Percentiles rank a stretch among this genome's conserved stretches.
Evolutionary conservation across 2,888 invertebrate genomes (phyloP).

Genomic region (Zaprionus obscuricornis): DNA sequence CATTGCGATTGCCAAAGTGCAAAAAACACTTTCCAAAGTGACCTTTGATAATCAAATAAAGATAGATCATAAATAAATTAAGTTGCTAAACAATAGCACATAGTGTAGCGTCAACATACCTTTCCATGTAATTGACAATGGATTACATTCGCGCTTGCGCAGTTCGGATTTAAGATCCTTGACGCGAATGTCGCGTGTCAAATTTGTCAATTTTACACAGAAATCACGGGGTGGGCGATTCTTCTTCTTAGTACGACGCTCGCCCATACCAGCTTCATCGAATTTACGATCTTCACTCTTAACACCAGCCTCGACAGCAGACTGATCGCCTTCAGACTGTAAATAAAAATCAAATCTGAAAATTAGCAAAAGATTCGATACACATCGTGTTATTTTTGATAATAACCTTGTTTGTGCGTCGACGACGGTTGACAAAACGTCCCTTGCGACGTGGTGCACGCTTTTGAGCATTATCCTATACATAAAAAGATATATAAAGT

Average conservation of each 20-base stretch:
- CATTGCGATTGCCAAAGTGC: constrained; percentile 89
- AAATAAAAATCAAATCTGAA: background rate
- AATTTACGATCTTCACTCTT: constrained; percentile 80
- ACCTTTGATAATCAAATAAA: constrained; percentile 83
- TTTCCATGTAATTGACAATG: constrained; percentile 90
- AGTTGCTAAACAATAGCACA: background rate
- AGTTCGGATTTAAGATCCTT: constrained; percentile 90
- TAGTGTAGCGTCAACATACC: constrained; percentile 71
- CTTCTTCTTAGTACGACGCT: constrained; percentile 67
- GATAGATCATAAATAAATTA: constrained; percentile 40
- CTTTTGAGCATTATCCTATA: constrained; percentile 64
- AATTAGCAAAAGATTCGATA: background rate
- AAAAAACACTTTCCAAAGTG: constrained; percentile 89
- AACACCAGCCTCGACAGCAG: constrained; percentile 78
- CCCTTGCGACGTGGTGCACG: constrained; percentile 75
- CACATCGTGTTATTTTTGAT: background rate
- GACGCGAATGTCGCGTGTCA: constrained; percentile 88
- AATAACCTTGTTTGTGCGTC: constrained; percentile 82
- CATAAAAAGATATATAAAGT: background rate
- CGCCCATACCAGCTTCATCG: constrained; percentile 57
- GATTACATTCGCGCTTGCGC: constrained; percentile 89
- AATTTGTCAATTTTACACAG: constrained; percentile 87
- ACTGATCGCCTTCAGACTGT: constrained; percentile 82
- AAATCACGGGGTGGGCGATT: constrained; percentile 78
- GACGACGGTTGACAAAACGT: constrained; percentile 78